phyloP scores from a whole-genome alignment of 2,797 vertebrate genomes.

The Enteromius viviparus region DNA sequence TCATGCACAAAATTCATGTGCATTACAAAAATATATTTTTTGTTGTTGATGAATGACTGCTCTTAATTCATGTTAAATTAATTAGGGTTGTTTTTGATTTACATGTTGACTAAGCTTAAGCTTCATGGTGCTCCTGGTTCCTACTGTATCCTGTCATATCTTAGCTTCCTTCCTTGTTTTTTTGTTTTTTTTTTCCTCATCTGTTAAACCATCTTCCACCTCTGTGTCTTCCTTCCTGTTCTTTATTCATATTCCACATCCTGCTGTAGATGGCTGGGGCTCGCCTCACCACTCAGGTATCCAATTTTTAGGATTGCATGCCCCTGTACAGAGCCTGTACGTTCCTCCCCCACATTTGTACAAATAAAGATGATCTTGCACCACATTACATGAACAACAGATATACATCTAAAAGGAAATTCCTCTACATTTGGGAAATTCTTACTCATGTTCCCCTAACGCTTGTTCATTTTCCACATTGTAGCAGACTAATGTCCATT shows the following conservation, averaged over 20 bases:
- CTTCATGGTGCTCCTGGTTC: neutral
- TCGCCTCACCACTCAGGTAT: constrained; percentile 83
- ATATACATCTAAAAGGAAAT: neutral
- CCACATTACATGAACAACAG: neutral
- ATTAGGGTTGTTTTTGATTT: neutral
- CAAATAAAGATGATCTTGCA: neutral
- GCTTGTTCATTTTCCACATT: neutral
- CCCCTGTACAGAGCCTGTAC: constrained; percentile 48
- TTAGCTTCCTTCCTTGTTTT: constrained; percentile 39
- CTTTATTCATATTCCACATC: constrained; percentile 56
- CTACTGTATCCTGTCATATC: neutral
- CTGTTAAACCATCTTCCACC: constrained; percentile 56
- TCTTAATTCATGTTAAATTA: neutral
- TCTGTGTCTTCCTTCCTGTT: constrained; percentile 47
- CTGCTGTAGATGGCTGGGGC: constrained; percentile 78
- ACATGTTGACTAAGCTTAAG: neutral
- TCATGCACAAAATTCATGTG: neutral
- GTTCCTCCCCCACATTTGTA: neutral
- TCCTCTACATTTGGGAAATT: neutral
- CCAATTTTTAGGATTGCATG: constrained; percentile 48
- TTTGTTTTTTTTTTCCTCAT: neutral
- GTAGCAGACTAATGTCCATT: neutral
- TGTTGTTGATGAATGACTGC: neutral
- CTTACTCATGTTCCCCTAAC: neutral
- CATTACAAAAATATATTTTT: neutral